Base-by-base conservation (phyloP, 2,888 invertebrate genomes). In the Acanthosepion esculentum region DNA sequence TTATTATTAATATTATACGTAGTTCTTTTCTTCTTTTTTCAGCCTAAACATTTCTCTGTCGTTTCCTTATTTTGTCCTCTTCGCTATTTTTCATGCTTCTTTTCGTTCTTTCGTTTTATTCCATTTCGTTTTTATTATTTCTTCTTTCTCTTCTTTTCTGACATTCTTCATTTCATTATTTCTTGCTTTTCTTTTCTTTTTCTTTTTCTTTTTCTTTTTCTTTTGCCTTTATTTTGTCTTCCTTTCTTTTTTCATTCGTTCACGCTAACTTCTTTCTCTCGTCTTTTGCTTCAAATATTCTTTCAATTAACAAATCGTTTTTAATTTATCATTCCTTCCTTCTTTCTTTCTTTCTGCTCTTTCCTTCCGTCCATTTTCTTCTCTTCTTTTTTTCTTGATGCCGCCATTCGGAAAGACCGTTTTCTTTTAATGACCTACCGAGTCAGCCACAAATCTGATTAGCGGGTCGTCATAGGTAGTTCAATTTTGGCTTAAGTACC, bases 401-500 rank as follows among this genome's bases (percentile, higher is more conserved):
- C n/a, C 78, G 12, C 20, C n/a, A 78, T 78, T 78, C 12, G 15
- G 78, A 78, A 78, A 78, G 1, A n/a, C 10, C 78, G 15, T 78
- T 33, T n/a, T 78, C n/a, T n/a, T 33, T 78, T 78, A 78, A 78
- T 78, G 78, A 7, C n/a, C n/a, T 15, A 78, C 12, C 78, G n/a
- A 78, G 78, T 78, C 78, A 78, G n/a, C n/a, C 78, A 78, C 78
- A 33, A 78, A 78, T 78, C 78, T 18, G 18, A 78, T 78, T 78
- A 78, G 78, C n/a, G 4, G 78, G 78, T 78, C 78, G n/a, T 78
- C 78, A 78, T 12, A n/a, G 15, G 78, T 15, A 78, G 78, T 78
- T 78, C 78, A 78, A 78, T 78, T 78, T 78, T n/a, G 78, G n/a
- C 78, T 78, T 78, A 78, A 78, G n/a, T 78, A 78, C 78, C 78